Evolutionary conservation across 2,113 vertebrate species (phyloP).

Genomic region (Marcusenius ussheri): DNA sequence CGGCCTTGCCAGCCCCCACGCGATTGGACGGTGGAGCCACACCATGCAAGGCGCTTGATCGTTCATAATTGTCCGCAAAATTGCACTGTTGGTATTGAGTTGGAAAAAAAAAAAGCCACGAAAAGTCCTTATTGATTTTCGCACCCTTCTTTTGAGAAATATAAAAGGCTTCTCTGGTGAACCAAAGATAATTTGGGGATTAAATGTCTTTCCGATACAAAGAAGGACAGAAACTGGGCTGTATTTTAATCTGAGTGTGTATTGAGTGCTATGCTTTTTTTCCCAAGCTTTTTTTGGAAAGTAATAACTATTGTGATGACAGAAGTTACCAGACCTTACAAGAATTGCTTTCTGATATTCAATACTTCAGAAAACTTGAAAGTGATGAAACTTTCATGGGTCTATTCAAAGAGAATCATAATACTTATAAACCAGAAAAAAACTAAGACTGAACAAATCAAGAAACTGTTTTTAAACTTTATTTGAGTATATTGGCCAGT

Average conservation of each 20-base stretch:
- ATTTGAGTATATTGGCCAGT: not conserved
- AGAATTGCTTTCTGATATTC: constrained; percentile 39
- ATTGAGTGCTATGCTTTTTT: constrained; percentile 41
- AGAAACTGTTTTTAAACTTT: constrained; percentile 20
- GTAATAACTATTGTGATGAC: constrained; percentile 38
- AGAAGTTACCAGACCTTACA: constrained; percentile 35
- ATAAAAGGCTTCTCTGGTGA: constrained; percentile 63
- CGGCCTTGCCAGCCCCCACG: constrained; percentile 48
- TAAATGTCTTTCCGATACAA: constrained; percentile 67
- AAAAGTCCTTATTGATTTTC: constrained; percentile 79
- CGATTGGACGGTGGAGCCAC: constrained; percentile 46
- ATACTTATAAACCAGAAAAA: not conserved
- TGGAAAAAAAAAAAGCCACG: constrained; percentile 63
- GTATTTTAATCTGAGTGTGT: constrained; percentile 45
- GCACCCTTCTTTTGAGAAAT: constrained; percentile 60
- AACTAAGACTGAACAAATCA: not conserved
- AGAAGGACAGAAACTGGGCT: constrained; percentile 47
- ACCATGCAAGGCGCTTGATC: constrained; percentile 62
- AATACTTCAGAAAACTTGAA: constrained; percentile 29
- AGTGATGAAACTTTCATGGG: constrained; percentile 38
- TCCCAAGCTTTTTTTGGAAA: constrained; percentile 24
- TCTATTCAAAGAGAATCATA: constrained; percentile 9
- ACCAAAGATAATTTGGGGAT: constrained; percentile 60
- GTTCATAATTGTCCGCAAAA: constrained; percentile 82
- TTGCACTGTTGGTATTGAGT: constrained; percentile 72